These are phyloP conservation scores for Thunnus albacares DNA, from an alignment of 2,797 vertebrate genomes.

Conservation along the genomic window DNA sequence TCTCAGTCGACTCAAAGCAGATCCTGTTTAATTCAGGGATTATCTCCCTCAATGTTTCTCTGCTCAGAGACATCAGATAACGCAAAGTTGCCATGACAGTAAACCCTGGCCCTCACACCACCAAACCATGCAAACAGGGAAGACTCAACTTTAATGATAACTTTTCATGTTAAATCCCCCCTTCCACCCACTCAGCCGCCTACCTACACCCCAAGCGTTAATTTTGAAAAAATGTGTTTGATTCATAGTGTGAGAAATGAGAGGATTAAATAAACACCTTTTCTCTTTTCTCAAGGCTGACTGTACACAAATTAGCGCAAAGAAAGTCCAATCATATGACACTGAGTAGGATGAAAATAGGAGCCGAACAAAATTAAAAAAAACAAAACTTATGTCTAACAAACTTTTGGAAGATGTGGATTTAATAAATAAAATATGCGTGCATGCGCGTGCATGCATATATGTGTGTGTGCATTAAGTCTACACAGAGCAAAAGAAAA, in stretches of 20 bases:
- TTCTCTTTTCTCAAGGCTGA: constrained; percentile 37
- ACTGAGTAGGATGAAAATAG: constrained; percentile 22
- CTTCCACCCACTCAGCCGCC: constrained; percentile 35
- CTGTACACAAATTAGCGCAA: constrained; percentile 50
- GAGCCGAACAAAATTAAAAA: background rate
- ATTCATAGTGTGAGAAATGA: constrained; percentile 67
- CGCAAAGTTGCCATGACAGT: constrained; percentile 99
- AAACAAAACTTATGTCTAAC: background rate
- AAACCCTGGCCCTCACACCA: constrained; percentile 93
- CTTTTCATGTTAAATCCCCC: constrained; percentile 87
- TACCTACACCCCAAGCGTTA: constrained; percentile 54
- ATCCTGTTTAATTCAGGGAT: constrained; percentile 99
- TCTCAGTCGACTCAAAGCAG: constrained; percentile 94
- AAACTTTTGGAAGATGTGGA: constrained; percentile 32
- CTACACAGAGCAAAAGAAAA: background rate
- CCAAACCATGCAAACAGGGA: constrained; percentile 86
- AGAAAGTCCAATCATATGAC: constrained; percentile 31
- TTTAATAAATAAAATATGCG: constrained; percentile 15
- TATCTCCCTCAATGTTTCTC: constrained; percentile 98
- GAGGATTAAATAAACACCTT: constrained; percentile 59
- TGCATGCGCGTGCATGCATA: background rate
- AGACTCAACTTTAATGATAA: constrained; percentile 88
- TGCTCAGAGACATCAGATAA: constrained; percentile 97
- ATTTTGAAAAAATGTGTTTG: constrained; percentile 67
- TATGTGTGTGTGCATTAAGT: constrained; percentile 1